Evolutionary conservation across 2,888 invertebrate genomes (phyloP), one percentile per base, ranked within the genome.

Genomic region (Crepidodera aurea): DNA sequence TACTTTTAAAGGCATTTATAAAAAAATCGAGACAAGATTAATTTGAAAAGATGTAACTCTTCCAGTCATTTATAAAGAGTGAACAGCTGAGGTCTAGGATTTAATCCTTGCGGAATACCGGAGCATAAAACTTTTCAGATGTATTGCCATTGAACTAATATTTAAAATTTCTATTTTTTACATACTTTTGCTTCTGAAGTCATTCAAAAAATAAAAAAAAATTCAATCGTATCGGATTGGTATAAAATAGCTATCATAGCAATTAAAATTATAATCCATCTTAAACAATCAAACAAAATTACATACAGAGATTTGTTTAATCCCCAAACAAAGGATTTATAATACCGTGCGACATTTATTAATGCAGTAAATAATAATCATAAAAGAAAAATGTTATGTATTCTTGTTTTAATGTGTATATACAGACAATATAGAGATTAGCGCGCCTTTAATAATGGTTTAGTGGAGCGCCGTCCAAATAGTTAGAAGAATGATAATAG

Each of bases 231-330:
- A 22, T 19, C 19, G n/a, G n/a, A 22, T 8, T 15, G 46, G 2
- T 46, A 1, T 46, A 25, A 46, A 25, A 46, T 44, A 16, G 16
- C 10, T 40, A 18, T n/a, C n/a, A 18, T 7, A 13, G 16, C 8
- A 18, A 40, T 40, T 18, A 40, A 15, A 40, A 16, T 18, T 34
- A 40, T 37, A 40, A 40, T 40, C 40, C 18, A 18, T 40, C 18
- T 40, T 18, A 40, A 40, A 40, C 40, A 40, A 40, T 40, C 18
- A 10, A 22, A 2, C 7, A 18, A 40, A 40, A 18, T 40, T 18
- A 10, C 10, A 40, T 3, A 13, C 12, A 3, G 7, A 15, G 37
- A 37, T 15, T 37, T 37, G 13, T 37, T 37, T 37, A 37, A 37
- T 37, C 15, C 3, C 13, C 37, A 37, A 37, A 37, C 13, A 13